A percentile compares a stretch with the other conserved stretches of the same genome.
phyloP scores from a whole-genome alignment of 2,113 vertebrate genomes.

The Erinaceus europaeus region DNA sequence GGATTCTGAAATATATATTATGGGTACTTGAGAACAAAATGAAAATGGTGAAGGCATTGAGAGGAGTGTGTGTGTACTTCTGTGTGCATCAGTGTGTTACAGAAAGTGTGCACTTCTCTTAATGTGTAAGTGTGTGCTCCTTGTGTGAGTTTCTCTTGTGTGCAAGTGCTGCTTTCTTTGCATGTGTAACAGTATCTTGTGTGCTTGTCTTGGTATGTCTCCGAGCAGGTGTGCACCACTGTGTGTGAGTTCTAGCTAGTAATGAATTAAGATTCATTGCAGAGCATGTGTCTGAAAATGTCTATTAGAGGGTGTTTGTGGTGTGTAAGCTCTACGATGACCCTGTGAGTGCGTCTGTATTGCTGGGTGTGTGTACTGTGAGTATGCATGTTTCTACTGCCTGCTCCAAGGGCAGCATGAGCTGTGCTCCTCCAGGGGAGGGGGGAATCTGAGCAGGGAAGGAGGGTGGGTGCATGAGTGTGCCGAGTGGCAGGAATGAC shows the following conservation, averaged over 20 bases:
- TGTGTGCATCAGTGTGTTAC: not conserved
- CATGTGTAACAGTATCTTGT: too few relatives aligned
- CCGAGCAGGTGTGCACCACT: not conserved
- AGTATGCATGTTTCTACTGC: not conserved
- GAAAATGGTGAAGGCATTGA: not conserved
- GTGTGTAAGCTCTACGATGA: not conserved
- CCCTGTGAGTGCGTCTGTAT: not conserved
- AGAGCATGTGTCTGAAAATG: not conserved
- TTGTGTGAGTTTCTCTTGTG: too few relatives aligned
- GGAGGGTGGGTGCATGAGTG: not conserved
- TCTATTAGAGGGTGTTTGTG: not conserved
- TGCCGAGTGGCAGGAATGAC: constrained; percentile 66
- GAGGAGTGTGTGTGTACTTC: not conserved
- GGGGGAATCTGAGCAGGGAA: not conserved
- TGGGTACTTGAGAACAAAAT: not conserved
- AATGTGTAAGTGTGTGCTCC: too few relatives aligned
- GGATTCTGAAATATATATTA: too few relatives aligned
- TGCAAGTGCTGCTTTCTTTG: not conserved
- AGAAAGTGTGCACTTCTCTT: not conserved
- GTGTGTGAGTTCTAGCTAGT: not conserved
- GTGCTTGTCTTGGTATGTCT: not conserved
- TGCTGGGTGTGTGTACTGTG: not conserved
- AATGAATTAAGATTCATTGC: not conserved
- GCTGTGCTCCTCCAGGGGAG: not conserved
- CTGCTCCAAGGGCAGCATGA: constrained; percentile 27